Evolutionary conservation across 1,140 invertebrate genomes (phyloP).

Genomic region (Prorops nasuta): DNA sequence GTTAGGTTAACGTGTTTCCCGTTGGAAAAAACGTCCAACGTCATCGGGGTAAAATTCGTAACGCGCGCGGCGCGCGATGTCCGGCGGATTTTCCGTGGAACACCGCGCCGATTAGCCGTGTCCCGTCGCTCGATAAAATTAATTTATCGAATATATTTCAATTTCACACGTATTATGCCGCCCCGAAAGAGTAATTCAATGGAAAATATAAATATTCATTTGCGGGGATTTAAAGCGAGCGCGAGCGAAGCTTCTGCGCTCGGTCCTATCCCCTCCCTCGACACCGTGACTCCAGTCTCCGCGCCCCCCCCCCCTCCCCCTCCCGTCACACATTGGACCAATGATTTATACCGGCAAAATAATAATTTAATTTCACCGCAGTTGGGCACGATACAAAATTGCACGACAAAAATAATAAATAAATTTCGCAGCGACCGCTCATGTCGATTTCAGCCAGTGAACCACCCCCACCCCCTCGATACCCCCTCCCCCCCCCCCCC

Average conservation of each 20-base stretch:
- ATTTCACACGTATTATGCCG: slow-evolving; percentile 53
- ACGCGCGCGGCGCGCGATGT: slow-evolving; percentile 11
- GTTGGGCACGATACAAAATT: slow-evolving; percentile 55
- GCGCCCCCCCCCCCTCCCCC: neutral
- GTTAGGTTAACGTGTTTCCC: too few species aligned
- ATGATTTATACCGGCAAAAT: slow-evolving; percentile 55
- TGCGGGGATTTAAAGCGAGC: slow-evolving; percentile 52
- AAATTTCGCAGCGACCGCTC: slow-evolving; percentile 52
- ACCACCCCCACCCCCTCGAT: slow-evolving; percentile 5
- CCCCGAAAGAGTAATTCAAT: slow-evolving; percentile 56
- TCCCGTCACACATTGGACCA: slow-evolving; percentile 13
- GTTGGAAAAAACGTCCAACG: slow-evolving; percentile 3
- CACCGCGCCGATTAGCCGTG: slow-evolving; percentile 48
- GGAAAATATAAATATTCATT: slow-evolving; percentile 59
- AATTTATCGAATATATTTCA: slow-evolving; percentile 57
- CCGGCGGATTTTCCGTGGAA: slow-evolving; percentile 27
- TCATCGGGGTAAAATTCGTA: slow-evolving; percentile 19
- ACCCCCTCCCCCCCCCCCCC: slow-evolving; percentile 4
- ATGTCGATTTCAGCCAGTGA: slow-evolving; percentile 48
- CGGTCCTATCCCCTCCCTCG: neutral
- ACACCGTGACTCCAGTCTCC: too few species aligned
- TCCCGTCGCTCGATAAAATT: slow-evolving; percentile 49
- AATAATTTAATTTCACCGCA: slow-evolving; percentile 58
- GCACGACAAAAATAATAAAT: slow-evolving; percentile 58
- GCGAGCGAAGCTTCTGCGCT: slow-evolving; percentile 21